Evolutionary conservation across 2,888 invertebrate species (phyloP).

Genomic region (Zonitis immaculata): DNA sequence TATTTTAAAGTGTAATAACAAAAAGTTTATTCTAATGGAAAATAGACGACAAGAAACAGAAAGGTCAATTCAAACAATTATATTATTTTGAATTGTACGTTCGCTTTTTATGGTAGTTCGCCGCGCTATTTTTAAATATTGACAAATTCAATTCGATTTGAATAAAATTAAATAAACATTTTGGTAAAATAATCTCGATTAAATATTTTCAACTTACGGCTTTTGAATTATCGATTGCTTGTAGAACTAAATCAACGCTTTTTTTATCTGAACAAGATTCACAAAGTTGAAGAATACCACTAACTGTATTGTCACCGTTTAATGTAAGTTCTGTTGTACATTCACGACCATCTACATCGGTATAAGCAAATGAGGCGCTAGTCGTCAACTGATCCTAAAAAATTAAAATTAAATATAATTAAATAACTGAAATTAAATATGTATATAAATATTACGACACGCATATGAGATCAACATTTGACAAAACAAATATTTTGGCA

Average conservation of each 20-base stretch:
- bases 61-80: neutral
- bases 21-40: neutral
- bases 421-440: neutral
- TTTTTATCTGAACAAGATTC: constrained; percentile 3
- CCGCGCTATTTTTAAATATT: neutral
- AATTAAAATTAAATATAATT: neutral
- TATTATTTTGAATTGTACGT: neutral
- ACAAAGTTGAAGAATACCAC: constrained; percentile 6
- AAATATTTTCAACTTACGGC: constrained; percentile 7
- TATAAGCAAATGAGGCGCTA: neutral
- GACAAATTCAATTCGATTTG: neutral
- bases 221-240: constrained; percentile 10
- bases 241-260: constrained; percentile 7
- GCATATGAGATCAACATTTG: neutral
- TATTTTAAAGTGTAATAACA: neutral
- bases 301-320: constrained; percentile 5
- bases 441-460: neutral
- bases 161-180: neutral
- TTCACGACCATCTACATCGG: constrained; percentile 9
- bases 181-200: neutral
- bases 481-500: neutral
- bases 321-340: constrained; percentile 3
- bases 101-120: neutral
- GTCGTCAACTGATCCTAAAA: constrained; percentile 1
- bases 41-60: neutral